Conservation (phyloP, 2,888 invertebrate genomes). For the Drosophila anceps region DNA sequence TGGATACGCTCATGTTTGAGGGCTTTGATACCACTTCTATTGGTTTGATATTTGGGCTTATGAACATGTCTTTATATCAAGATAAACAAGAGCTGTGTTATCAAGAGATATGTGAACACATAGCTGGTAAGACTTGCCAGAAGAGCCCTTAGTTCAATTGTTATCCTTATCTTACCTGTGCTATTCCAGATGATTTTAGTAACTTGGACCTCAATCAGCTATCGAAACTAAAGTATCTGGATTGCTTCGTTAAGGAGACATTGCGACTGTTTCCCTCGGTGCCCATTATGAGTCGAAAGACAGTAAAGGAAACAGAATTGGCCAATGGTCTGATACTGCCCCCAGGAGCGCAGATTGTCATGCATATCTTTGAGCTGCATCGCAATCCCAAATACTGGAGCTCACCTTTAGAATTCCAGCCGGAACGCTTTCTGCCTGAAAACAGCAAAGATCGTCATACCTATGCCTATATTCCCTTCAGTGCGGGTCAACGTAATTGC, state of each 20-base stretch:
- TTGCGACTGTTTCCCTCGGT: slow-evolving; percentile 88
- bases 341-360: slow-evolving; percentile 57
- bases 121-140: slow-evolving; percentile 57
- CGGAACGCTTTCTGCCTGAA: slow-evolving; percentile 85
- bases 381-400: slow-evolving; percentile 75
- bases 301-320: slow-evolving; percentile 83
- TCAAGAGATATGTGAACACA: slow-evolving; percentile 67
- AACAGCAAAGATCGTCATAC: slow-evolving; percentile 80
- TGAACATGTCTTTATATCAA: slow-evolving; percentile 72
- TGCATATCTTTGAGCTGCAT: slow-evolving; percentile 77
- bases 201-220: slow-evolving; percentile 56
- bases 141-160: neutral
- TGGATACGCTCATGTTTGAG: slow-evolving; percentile 88
- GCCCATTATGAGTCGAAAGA: slow-evolving; percentile 87
- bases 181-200: slow-evolving; percentile 56
- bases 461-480: slow-evolving; percentile 82
- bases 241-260: slow-evolving; percentile 66
- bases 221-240: slow-evolving; percentile 59
- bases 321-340: slow-evolving; percentile 76
- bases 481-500: slow-evolving; percentile 84
- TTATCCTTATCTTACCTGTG: neutral
- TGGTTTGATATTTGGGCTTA: slow-evolving; percentile 71
- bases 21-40: slow-evolving; percentile 79
- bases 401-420: slow-evolving; percentile 73
- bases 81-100: slow-evolving; percentile 75